phyloP scores from a whole-genome alignment of 2,797 vertebrate species.

The Hemitrygon akajei region DNA sequence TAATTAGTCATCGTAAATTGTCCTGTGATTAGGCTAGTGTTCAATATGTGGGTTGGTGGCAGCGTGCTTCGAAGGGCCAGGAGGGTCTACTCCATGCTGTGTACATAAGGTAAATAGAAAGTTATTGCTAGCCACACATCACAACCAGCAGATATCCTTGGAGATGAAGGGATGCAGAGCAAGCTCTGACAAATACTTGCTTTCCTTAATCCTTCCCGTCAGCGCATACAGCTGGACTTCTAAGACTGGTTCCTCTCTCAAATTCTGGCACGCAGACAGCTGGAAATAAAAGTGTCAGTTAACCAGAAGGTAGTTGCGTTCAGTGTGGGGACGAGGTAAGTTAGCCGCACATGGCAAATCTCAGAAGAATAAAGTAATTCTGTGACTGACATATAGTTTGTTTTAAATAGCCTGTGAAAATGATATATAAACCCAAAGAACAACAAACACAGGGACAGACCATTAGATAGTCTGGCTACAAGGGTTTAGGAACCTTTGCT shows the following conservation, averaged over 20 bases:
- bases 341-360: neutral
- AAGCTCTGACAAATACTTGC: neutral
- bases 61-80: too few species aligned
- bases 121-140: neutral
- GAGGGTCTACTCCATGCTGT: too few species aligned
- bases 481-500: neutral
- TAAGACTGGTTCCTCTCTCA: neutral
- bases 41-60: too few species aligned
- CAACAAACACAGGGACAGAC: neutral
- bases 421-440: conserved; percentile 32
- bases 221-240: too few species aligned
- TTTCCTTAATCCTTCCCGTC: neutral
- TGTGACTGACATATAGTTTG: neutral
- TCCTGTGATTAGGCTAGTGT: too few species aligned
- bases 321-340: neutral
- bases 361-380: conserved; percentile 31
- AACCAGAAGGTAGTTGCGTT: too few species aligned
- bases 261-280: neutral
- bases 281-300: neutral
- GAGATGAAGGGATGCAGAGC: neutral
- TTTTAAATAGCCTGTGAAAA: conserved; percentile 13
- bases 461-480: neutral
- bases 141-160: neutral
- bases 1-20: too few species aligned
- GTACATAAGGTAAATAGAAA: too few species aligned